Evolutionary conservation across 2,888 invertebrate genomes (phyloP).

Genomic region (Lasioglossum morio): DNA sequence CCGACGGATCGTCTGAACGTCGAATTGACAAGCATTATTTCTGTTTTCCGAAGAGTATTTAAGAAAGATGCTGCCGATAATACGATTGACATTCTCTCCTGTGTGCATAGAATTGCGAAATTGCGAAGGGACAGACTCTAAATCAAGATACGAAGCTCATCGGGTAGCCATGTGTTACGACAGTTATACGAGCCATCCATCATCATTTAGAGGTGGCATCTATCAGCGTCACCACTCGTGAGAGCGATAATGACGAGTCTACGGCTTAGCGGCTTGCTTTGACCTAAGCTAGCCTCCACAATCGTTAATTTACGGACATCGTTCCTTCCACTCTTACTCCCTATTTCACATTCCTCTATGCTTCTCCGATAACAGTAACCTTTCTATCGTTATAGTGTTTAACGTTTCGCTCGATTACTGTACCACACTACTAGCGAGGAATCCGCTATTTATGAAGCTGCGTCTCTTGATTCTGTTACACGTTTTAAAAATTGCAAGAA

Average conservation of each 20-base stretch:
- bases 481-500: too few relatives aligned
- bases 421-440: too few relatives aligned
- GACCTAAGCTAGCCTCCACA: conserved; percentile 68
- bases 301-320: conserved; percentile 73
- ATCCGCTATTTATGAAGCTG: too few relatives aligned
- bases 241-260: conserved; percentile 77
- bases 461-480: too few relatives aligned
- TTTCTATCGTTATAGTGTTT: conserved; percentile 36
- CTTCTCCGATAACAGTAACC: conserved; percentile 52
- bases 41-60: conserved; percentile 28
- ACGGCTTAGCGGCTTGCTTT: conserved; percentile 75
- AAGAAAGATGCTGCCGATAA: conserved; percentile 63
- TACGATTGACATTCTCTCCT: conserved; percentile 56
- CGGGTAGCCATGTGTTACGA: conserved; percentile 80
- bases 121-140: conserved; percentile 76
- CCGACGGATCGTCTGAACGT: background rate
- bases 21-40: conserved; percentile 28
- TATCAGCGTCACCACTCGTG: conserved; percentile 78
- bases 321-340: conserved; percentile 36
- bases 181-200: conserved; percentile 82
- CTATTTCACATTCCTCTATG: conserved; percentile 26
- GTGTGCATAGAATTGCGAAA: conserved; percentile 71
- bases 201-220: conserved; percentile 80
- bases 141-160: conserved; percentile 82
- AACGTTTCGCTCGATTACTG: too few relatives aligned